Percentiles rank a stretch among this genome's conserved stretches.
phyloP scores from a whole-genome alignment of 2,113 vertebrate species.

The Gymnorhina tibicen region DNA sequence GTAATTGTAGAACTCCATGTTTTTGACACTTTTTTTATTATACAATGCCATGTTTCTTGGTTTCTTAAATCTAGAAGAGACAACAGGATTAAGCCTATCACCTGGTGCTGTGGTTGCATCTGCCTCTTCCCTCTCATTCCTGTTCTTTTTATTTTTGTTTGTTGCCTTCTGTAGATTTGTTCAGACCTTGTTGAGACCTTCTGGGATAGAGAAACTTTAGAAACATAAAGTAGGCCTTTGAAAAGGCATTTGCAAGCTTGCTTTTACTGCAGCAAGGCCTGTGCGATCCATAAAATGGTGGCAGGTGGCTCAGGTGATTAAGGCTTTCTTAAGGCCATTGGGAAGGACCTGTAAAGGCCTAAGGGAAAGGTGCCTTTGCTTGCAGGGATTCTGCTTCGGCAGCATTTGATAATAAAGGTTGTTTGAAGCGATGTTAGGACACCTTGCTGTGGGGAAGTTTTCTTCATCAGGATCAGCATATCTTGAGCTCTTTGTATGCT shows the following conservation, averaged over 20 bases:
- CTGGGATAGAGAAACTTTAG: background rate
- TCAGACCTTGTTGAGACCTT: slow-evolving; percentile 6
- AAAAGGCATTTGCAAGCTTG: background rate
- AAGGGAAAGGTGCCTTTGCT: slow-evolving; percentile 20
- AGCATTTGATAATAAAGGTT: slow-evolving; percentile 3
- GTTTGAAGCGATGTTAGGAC: background rate
- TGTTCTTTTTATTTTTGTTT: background rate
- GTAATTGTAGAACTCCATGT: background rate
- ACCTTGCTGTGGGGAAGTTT: background rate
- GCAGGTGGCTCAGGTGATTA: slow-evolving; percentile 45
- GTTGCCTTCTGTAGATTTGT: background rate
- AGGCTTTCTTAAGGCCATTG: background rate
- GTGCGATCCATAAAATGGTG: slow-evolving; percentile 31
- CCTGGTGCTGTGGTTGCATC: background rate
- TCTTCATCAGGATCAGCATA: background rate
- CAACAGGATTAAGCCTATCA: background rate
- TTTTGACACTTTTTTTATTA: background rate
- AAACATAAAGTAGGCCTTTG: background rate
- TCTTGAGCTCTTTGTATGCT: background rate
- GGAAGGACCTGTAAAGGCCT: background rate
- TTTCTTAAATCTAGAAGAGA: background rate
- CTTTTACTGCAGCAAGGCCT: background rate
- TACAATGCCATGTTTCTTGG: background rate
- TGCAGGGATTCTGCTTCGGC: background rate
- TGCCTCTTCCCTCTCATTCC: background rate